Base-by-base conservation (phyloP, 2,888 invertebrate species). In the Drosophila yooni region DNA sequence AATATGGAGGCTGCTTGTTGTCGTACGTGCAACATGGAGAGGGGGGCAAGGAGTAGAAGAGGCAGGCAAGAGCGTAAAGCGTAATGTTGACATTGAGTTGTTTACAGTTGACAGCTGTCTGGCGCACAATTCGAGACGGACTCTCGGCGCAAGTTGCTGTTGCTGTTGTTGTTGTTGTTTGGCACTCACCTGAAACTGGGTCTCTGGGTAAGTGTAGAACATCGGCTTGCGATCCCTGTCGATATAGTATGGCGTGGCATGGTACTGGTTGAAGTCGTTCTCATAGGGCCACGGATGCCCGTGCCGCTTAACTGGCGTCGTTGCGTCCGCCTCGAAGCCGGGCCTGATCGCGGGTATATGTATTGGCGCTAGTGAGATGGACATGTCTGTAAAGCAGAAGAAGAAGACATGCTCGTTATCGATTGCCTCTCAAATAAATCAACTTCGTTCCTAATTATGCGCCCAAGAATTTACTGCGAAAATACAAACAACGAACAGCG, bases 321-420 rank as follows among this genome's bases (percentile, higher is more conserved):
- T 91, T 70, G 93, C 92, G 86, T 93, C 93, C 73, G 93, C 83
- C 79, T 93, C 95, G 92, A 94, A 96, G 84, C 94, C 94, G 68
- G 94, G 94, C 91, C 97, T 95, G 94, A 98, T 97, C 91, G 97
- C 97, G 82, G 97, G 98, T 94, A 98, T 97, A 94, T 98, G 97
- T 78, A 98, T 94, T 71, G 96, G 96, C 77, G 97, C 97, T 93
- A 92, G 90, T 91, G 93, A 92, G 81, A 93, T 91, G 82, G 73
- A 96, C 95, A 71, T 96, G 95, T 93, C 96, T 92, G 40, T n/a
- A 43, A 15, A n/a, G 8, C 29, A 2, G 27, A 4, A 66, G 51
- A 38, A 13, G 10, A 29, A 53, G 2, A 33, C 53, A 29, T 38
- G 43, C 10, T 3, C 15, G 48, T 58, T 58, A 70, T 70, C 57